Percentiles rank a stretch among this genome's conserved stretches.
Conservation (phyloP, 2,888 invertebrate genomes). For the Atherix ibis region DNA sequence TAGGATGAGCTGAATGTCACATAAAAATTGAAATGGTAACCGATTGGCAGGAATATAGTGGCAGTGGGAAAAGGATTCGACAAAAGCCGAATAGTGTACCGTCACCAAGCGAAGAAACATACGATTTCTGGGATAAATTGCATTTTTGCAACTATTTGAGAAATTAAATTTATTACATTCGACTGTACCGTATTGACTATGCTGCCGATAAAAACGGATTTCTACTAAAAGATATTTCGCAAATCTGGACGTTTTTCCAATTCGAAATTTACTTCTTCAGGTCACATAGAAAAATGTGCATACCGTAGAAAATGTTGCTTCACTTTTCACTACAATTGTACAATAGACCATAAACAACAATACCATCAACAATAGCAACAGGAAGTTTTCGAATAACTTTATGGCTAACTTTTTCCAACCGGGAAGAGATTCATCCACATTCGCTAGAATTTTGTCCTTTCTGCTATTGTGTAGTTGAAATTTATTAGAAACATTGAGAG, state of each 20-base stretch:
- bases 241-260: conserved; percentile 11
- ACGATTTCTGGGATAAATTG: conserved; percentile 10
- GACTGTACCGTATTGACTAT: conserved; percentile 3
- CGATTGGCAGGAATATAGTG: conserved; percentile 8
- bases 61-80: neutral
- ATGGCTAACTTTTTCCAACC: too few species aligned
- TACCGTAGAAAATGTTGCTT: too few species aligned
- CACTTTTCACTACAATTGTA: too few species aligned
- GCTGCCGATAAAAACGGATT: conserved; percentile 1
- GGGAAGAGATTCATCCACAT: too few species aligned
- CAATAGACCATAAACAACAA: too few species aligned
- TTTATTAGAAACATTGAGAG: too few species aligned
- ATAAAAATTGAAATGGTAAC: conserved; percentile 12
- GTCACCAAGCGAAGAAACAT: neutral
- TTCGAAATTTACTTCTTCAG: too few species aligned
- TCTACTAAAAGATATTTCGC: conserved; percentile 10
- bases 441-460: too few species aligned
- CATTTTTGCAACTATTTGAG: conserved; percentile 12
- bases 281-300: too few species aligned
- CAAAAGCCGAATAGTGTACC: neutral
- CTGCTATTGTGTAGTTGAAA: too few species aligned
- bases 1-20: conserved; percentile 8
- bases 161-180: conserved; percentile 8
- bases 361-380: too few species aligned
- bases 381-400: too few species aligned